A percentile compares a stretch with the other conserved stretches of the same genome.
phyloP scores from a whole-genome alignment of 2,797 vertebrate species.

The Leptatherina wallacei region DNA sequence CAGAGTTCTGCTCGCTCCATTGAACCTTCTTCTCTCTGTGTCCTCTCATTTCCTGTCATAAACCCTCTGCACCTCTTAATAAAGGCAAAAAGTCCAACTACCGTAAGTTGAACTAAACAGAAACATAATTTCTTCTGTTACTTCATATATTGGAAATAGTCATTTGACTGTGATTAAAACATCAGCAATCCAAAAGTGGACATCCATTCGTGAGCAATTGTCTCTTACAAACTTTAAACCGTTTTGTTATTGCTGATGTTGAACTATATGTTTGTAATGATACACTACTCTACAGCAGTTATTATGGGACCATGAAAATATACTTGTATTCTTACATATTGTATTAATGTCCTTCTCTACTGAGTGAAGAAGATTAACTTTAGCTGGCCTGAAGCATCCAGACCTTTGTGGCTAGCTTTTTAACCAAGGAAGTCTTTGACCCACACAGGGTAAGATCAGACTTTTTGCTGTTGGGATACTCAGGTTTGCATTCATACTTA shows the following conservation, averaged over 20 bases:
- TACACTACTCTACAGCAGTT: not conserved
- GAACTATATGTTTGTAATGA: not conserved
- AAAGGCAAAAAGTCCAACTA: not conserved
- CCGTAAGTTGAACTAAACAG: not conserved
- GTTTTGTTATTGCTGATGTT: not conserved
- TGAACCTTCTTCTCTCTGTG: not conserved
- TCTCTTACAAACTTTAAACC: not conserved
- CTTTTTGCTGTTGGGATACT: not conserved
- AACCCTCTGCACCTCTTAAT: not conserved
- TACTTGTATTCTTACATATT: not conserved
- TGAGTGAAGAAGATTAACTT: not conserved
- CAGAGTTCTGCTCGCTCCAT: not conserved
- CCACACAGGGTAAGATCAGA: constrained; percentile 10
- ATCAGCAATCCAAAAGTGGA: not conserved
- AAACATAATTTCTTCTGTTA: not conserved
- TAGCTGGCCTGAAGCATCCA: not conserved
- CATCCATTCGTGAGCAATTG: not conserved
- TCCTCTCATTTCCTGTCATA: not conserved
- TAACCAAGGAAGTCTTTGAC: constrained; percentile 1
- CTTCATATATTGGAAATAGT: not conserved
- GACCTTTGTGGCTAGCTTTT: not conserved
- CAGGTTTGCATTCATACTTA: constrained; percentile 42
- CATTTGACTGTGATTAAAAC: too few relatives aligned
- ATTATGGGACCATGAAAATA: constrained; percentile 4
- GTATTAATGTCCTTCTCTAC: not conserved